These are phyloP conservation scores for Serripes groenlandicus DNA, from an alignment of 2,888 invertebrate genomes.

Conservation along the genomic window DNA sequence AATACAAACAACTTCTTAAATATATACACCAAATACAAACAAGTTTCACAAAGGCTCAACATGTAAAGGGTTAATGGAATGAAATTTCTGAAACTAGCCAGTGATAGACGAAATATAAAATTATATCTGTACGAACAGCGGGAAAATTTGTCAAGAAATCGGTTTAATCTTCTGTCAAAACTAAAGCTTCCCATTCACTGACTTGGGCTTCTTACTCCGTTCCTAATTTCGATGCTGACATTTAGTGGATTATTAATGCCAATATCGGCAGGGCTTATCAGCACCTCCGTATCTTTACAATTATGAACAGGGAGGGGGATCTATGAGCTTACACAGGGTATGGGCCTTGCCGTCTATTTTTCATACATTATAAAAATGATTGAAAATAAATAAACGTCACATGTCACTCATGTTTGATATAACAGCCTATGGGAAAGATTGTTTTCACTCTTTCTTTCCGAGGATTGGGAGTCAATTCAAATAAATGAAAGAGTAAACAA, in stretches of 20 bases:
- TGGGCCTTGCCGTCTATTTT: slow-evolving; percentile 16
- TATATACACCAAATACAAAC: too few relatives aligned
- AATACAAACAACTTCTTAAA: too few relatives aligned
- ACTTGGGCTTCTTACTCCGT: not conserved
- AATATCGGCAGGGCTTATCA: slow-evolving; percentile 23
- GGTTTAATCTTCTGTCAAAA: slow-evolving; percentile 61
- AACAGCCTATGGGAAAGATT: slow-evolving; percentile 20
- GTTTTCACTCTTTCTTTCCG: not conserved
- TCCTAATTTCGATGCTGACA: slow-evolving; percentile 2
- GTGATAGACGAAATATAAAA: slow-evolving; percentile 43
- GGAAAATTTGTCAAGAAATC: slow-evolving; percentile 69
- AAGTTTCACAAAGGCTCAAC: too few relatives aligned
- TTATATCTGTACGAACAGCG: slow-evolving; percentile 56
- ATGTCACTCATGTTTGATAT: slow-evolving; percentile 27
- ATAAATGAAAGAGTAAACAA: not conserved
- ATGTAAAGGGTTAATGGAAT: not conserved
- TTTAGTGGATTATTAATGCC: slow-evolving; percentile 26
- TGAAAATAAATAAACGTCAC: slow-evolving; percentile 60
- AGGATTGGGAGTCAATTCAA: not conserved
- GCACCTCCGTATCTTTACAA: slow-evolving; percentile 18
- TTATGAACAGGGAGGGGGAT: slow-evolving; percentile 20
- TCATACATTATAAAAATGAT: slow-evolving; percentile 41
- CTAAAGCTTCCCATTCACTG: not conserved
- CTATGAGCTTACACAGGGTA: not conserved
- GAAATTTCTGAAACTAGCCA: slow-evolving; percentile 56